Percentiles rank a stretch among this genome's conserved stretches.
Evolutionary conservation across 2,888 invertebrate genomes (phyloP).

Genomic region (Leptothorax acervorum): DNA sequence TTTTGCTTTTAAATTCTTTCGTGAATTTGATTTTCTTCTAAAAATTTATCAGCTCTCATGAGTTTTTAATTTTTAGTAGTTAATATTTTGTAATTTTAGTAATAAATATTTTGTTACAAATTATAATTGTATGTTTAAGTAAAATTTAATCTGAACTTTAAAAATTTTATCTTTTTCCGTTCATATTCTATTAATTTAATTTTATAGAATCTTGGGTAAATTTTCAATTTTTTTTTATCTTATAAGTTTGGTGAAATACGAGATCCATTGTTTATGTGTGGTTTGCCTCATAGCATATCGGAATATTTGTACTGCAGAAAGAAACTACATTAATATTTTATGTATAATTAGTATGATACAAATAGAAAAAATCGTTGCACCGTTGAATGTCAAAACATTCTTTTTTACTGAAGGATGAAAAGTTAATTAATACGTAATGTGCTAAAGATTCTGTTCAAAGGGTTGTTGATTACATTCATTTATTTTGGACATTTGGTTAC

Average conservation of each 20-base stretch:
- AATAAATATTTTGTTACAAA: background rate
- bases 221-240: background rate
- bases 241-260: background rate
- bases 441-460: slow-evolving; percentile 49
- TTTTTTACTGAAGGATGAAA: background rate
- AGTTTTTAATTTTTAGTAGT: background rate
- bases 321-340: background rate
- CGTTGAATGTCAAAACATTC: background rate
- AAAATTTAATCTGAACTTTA: background rate
- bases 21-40: background rate
- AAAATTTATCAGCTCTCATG: background rate
- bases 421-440: slow-evolving; percentile 19
- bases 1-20: slow-evolving; percentile 10
- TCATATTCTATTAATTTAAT: background rate
- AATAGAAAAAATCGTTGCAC: background rate
- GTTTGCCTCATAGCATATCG: background rate
- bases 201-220: background rate
- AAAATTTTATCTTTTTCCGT: background rate
- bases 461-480: slow-evolving; percentile 61
- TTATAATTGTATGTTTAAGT: background rate
- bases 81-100: background rate
- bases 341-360: background rate
- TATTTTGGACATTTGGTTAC: slow-evolving; percentile 13
- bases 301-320: background rate
- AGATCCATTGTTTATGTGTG: background rate